Evolutionary conservation across 2,797 vertebrate species (phyloP).

Genomic region (Neosilurus hyrtlii): DNA sequence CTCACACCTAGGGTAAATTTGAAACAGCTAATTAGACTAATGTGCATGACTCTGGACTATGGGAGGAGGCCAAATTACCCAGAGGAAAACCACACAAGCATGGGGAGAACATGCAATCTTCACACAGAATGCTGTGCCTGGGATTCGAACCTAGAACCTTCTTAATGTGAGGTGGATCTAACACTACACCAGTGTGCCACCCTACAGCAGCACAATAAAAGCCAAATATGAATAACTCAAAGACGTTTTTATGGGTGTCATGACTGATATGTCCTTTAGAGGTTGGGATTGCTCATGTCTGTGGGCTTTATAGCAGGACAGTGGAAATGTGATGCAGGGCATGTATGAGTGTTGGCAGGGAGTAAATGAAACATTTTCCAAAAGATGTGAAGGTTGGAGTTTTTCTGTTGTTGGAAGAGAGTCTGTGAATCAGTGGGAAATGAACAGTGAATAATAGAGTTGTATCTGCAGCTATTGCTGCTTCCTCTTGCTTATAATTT

Average conservation of each 20-base stretch:
- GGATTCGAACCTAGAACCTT: no score
- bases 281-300: not conserved
- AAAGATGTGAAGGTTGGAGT: slow-evolving; percentile 36
- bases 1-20: no score
- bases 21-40: no score
- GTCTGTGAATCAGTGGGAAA: slow-evolving; percentile 45
- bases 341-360: slow-evolving; percentile 32
- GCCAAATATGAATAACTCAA: not conserved
- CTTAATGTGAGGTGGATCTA: no score
- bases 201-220: not conserved
- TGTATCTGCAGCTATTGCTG: slow-evolving; percentile 11
- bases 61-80: no score
- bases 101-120: no score
- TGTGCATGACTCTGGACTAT: no score
- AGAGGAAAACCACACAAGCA: no score
- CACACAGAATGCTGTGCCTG: no score
- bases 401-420: slow-evolving; percentile 36
- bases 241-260: not conserved
- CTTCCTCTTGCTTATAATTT: slow-evolving; percentile 29
- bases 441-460: slow-evolving; percentile 39
- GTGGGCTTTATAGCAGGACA: slow-evolving; percentile 14
- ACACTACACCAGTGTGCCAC: no score
- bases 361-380: slow-evolving; percentile 44
- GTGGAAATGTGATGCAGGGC: slow-evolving; percentile 27
- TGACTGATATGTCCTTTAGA: not conserved